These are phyloP conservation scores for Margarornis squamiger DNA, from an alignment of 2,797 vertebrate genomes.

Conservation along the genomic window DNA sequence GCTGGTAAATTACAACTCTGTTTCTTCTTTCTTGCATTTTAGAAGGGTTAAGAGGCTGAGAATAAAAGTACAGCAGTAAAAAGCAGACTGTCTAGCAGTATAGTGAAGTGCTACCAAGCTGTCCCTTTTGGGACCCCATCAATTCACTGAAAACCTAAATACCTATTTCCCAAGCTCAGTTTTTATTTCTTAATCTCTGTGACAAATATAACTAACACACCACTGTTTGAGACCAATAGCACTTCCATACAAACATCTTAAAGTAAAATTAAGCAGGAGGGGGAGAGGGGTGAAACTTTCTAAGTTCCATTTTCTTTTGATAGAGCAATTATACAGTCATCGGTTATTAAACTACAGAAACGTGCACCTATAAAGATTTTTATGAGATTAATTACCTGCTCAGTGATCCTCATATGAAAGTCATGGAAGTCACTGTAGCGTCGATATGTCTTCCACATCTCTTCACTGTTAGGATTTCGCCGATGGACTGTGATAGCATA, in stretches of 20 bases:
- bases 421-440: constrained; percentile 99
- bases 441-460: constrained; percentile 96
- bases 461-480: constrained; percentile 85
- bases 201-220: constrained; percentile 33
- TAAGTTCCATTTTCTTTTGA: background rate
- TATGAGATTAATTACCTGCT: constrained; percentile 81
- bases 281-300: rapidly evolving
- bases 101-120: constrained; percentile 27
- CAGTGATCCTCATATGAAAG: constrained; percentile 98
- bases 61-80: constrained; percentile 25
- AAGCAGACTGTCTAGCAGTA: background rate
- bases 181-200: constrained; percentile 59
- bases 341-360: background rate
- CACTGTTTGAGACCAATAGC: background rate
- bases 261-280: background rate
- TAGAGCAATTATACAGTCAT: background rate
- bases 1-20: constrained; percentile 4
- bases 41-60: background rate
- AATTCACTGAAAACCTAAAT: constrained; percentile 35
- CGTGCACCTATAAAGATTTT: rapidly evolving
- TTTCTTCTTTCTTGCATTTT: constrained; percentile 19
- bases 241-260: background rate
- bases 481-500: constrained; percentile 96
- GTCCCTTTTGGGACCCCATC: background rate
- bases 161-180: constrained; percentile 26